Conservation (phyloP, 2,113 vertebrate genomes). For the Electrona antarctica region DNA sequence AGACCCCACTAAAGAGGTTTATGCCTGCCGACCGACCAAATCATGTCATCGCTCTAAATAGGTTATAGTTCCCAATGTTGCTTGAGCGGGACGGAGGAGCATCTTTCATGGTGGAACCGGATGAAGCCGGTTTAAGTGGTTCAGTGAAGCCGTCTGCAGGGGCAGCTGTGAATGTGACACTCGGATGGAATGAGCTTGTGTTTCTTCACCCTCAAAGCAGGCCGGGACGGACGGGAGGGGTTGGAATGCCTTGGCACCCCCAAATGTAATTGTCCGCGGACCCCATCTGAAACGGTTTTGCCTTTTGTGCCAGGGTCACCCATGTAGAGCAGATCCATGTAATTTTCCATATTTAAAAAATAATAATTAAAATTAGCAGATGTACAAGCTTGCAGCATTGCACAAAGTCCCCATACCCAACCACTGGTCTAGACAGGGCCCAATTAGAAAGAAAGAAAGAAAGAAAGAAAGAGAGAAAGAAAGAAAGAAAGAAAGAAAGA, state of each 20-base stretch:
- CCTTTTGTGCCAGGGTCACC: not conserved
- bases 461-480: too few species aligned
- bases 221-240: not conserved
- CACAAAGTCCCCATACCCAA: too few species aligned
- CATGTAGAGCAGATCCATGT: too few species aligned
- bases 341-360: too few species aligned
- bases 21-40: conserved; percentile 32
- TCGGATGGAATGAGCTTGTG: not conserved
- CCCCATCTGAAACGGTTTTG: not conserved
- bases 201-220: conserved; percentile 5
- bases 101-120: conserved; percentile 2
- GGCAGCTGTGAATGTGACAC: not conserved
- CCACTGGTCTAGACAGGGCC: too few species aligned
- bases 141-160: not conserved
- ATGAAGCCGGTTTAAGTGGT: conserved; percentile 7
- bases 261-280: not conserved
- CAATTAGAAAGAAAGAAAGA: too few species aligned
- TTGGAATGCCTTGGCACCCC: not conserved
- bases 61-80: not conserved
- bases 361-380: too few species aligned
- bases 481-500: too few species aligned
- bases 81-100: not conserved
- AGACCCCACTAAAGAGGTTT: conserved; percentile 22
- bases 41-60: not conserved
- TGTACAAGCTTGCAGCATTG: too few species aligned